Evolutionary conservation across 2,888 invertebrate species (phyloP).

Genomic region (Harmothoe impar): DNA sequence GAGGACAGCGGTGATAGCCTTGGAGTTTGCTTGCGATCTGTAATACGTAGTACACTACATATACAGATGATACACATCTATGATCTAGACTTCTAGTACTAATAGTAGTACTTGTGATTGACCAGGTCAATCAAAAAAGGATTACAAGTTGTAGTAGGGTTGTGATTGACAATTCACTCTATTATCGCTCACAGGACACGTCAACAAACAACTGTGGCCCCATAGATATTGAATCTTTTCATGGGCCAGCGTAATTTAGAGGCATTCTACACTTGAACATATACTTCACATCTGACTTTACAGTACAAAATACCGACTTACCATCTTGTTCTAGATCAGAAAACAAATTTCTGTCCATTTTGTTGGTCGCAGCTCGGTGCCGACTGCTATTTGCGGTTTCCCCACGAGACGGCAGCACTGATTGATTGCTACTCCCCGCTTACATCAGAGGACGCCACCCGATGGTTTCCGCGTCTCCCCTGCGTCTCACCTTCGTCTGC

Average conservation of each 20-base stretch:
- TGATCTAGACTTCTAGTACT: too few species aligned
- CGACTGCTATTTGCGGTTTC: background rate
- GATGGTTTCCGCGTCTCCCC: too few species aligned
- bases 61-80: too few species aligned
- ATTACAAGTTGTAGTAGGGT: too few species aligned
- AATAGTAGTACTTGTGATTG: too few species aligned
- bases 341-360: slow-evolving; percentile 27
- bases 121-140: too few species aligned
- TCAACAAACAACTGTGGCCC: background rate
- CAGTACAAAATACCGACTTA: background rate
- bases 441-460: background rate
- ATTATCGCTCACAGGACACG: slow-evolving; percentile 43
- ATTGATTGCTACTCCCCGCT: background rate
- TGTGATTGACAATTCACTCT: background rate
- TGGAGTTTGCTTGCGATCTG: too few species aligned
- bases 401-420: background rate
- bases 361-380: background rate
- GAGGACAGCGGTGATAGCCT: too few species aligned
- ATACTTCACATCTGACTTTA: too few species aligned
- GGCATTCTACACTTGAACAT: background rate
- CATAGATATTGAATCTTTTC: background rate
- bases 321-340: slow-evolving; percentile 41
- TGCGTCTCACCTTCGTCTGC: too few species aligned
- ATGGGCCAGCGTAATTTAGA: background rate
- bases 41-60: too few species aligned